Evolutionary conservation across 2,888 invertebrate genomes (phyloP).

Genomic region (Cheilosia impressa): DNA sequence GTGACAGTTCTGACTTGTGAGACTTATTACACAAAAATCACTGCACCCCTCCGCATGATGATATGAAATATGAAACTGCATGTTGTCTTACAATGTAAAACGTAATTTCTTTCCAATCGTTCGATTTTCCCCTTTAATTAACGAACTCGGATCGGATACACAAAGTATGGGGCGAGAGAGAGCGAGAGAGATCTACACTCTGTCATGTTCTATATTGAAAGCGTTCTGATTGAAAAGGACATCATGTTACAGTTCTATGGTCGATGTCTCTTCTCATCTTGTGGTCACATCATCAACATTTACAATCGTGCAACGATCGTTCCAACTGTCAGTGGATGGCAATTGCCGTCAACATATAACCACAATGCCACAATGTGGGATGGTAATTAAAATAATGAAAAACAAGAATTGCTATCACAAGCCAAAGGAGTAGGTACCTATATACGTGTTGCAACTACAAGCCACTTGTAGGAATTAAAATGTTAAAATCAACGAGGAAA

Average conservation of each 20-base stretch:
- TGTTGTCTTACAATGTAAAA: slow-evolving; percentile 35
- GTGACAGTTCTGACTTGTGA: slow-evolving; percentile 46
- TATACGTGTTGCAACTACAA: background rate
- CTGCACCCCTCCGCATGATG: slow-evolving; percentile 22
- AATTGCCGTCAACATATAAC: slow-evolving; percentile 54
- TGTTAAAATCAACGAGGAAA: slow-evolving; percentile 6
- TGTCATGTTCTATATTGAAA: slow-evolving; percentile 54
- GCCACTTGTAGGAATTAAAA: slow-evolving; percentile 26
- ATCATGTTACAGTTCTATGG: slow-evolving; percentile 42
- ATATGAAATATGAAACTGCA: slow-evolving; percentile 67
- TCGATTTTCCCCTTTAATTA: slow-evolving; percentile 59
- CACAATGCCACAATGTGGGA: slow-evolving; percentile 67
- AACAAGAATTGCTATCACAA: background rate
- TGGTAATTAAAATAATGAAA: slow-evolving; percentile 62
- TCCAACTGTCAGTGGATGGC: slow-evolving; percentile 44
- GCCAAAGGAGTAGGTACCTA: background rate
- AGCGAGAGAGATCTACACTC: slow-evolving; percentile 17
- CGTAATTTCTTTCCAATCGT: slow-evolving; percentile 35
- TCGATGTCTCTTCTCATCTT: slow-evolving; percentile 37
- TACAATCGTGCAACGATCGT: slow-evolving; percentile 50
- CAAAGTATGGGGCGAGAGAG: slow-evolving; percentile 40
- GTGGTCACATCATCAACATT: slow-evolving; percentile 36
- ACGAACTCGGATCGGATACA: slow-evolving; percentile 8
- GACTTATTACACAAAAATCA: slow-evolving; percentile 44
- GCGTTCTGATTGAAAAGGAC: slow-evolving; percentile 68